These are phyloP conservation scores for Parelbella ahira DNA, from an alignment of 2,888 invertebrate genomes.

Conservation along the genomic window DNA sequence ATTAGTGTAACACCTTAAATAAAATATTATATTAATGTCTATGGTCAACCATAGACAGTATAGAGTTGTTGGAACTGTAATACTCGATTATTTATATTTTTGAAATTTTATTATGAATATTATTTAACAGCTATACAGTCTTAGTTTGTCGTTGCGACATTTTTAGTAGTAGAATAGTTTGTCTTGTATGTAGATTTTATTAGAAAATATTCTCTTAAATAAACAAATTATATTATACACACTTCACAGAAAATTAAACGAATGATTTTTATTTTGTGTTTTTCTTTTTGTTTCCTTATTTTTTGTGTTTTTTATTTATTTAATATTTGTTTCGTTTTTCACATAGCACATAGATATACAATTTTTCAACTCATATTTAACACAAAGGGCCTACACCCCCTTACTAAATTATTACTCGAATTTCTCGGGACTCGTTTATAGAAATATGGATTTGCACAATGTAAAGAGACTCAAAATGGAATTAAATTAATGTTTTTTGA, in stretches of 20 bases:
- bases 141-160: constrained; percentile 68
- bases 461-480: constrained; percentile 49
- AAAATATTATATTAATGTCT: constrained; percentile 59
- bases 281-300: constrained; percentile 44
- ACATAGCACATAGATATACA: constrained; percentile 20
- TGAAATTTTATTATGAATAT: constrained; percentile 62
- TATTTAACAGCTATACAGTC: constrained; percentile 56
- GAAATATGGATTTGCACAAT: constrained; percentile 57
- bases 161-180: constrained; percentile 51
- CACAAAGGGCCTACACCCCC: constrained; percentile 32
- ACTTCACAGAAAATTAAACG: constrained; percentile 72
- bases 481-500: constrained; percentile 41
- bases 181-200: constrained; percentile 69
- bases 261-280: constrained; percentile 63
- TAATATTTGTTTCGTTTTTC: constrained; percentile 39
- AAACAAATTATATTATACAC: constrained; percentile 66
- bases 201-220: constrained; percentile 64
- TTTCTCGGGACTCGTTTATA: constrained; percentile 27
- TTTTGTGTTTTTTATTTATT: constrained; percentile 39
- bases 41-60: constrained; percentile 68
- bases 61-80: constrained; percentile 74
- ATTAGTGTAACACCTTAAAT: constrained; percentile 52
- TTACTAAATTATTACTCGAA: too few relatives aligned
- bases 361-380: constrained; percentile 27
- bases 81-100: constrained; percentile 79